Evolutionary conservation across 2,888 invertebrate species (phyloP).

Genomic region (Hyposoter dolosus): DNA sequence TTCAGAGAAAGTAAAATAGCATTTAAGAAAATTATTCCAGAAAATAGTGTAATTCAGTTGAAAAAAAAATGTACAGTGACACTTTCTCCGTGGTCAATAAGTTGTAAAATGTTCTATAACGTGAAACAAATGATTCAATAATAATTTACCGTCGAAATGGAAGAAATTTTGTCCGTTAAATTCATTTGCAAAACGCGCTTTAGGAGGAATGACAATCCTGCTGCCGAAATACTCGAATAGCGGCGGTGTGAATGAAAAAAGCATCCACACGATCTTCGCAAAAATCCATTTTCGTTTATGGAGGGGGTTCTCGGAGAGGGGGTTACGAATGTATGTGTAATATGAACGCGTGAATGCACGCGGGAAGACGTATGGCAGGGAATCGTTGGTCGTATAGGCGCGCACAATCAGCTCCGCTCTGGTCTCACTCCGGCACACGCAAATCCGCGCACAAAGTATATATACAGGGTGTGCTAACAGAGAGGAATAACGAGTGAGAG

Average conservation of each 20-base stretch:
- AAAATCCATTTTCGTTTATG: slow-evolving; percentile 63
- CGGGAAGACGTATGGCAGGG: slow-evolving; percentile 60
- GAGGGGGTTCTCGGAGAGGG: slow-evolving; percentile 1
- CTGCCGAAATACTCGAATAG: slow-evolving; percentile 30
- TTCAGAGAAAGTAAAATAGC: background rate
- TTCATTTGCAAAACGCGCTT: slow-evolving; percentile 33
- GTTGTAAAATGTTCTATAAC: background rate
- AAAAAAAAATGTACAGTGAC: background rate
- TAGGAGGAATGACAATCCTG: slow-evolving; percentile 42
- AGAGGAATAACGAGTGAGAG: slow-evolving; percentile 53
- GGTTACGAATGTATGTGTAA: slow-evolving; percentile 36
- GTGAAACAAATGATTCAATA: background rate
- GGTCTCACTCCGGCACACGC: slow-evolving; percentile 59
- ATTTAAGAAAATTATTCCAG: background rate
- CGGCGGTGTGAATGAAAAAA: slow-evolving; percentile 24
- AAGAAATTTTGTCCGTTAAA: background rate
- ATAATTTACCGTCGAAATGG: background rate
- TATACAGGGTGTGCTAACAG: slow-evolving; percentile 33
- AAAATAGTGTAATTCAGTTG: background rate
- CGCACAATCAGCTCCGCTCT: slow-evolving; percentile 64
- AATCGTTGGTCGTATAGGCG: slow-evolving; percentile 58
- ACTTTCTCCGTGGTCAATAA: background rate
- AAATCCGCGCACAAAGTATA: slow-evolving; percentile 53
- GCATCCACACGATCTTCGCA: slow-evolving; percentile 40
- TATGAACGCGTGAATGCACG: slow-evolving; percentile 56